Evolutionary conservation across 1,140 invertebrate genomes (phyloP).

Genomic region (Propsilocerus akamusi): DNA sequence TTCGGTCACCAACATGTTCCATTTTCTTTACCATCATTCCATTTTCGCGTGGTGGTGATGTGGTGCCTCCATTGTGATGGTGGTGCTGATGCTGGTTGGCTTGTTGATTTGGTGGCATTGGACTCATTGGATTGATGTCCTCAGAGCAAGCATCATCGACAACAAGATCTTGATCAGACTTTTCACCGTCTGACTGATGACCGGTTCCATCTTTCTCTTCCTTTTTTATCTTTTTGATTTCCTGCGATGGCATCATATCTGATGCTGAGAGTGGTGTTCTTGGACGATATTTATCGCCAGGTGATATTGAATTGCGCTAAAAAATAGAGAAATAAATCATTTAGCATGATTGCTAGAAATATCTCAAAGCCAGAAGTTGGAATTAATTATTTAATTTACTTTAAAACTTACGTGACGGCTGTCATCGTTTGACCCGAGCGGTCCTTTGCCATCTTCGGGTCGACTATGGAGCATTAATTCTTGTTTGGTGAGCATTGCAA

Average conservation of each 20-base stretch:
- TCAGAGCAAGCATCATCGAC: slow-evolving; percentile 74
- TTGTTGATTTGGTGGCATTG: slow-evolving; percentile 25
- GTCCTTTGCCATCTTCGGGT: slow-evolving; percentile 35
- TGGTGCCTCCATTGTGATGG: slow-evolving; percentile 44
- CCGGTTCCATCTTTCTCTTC: slow-evolving; percentile 66
- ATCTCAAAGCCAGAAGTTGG: background rate
- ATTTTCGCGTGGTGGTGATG: slow-evolving; percentile 63
- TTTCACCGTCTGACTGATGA: slow-evolving; percentile 22
- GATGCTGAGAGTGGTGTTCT: slow-evolving; percentile 42
- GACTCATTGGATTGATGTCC: slow-evolving; percentile 26
- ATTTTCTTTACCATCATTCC: slow-evolving; percentile 27
- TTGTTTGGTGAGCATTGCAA: slow-evolving; percentile 36
- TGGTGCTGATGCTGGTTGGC: slow-evolving; percentile 33
- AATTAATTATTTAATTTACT: background rate
- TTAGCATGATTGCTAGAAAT: background rate
- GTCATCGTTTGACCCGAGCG: slow-evolving; percentile 5
- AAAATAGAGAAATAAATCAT: slow-evolving; percentile 24
- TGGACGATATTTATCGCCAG: slow-evolving; percentile 66
- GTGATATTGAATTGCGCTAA: slow-evolving; percentile 76
- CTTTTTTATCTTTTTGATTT: slow-evolving; percentile 51
- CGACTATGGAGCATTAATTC: slow-evolving; percentile 37
- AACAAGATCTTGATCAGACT: slow-evolving; percentile 71
- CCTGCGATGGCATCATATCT: slow-evolving; percentile 29
- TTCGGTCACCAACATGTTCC: slow-evolving; percentile 30
- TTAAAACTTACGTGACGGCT: slow-evolving; percentile 2